Evolutionary conservation across 1,140 invertebrate genomes (phyloP), one percentile per base, ranked within the genome.

Genomic region (Heliconius congener): DNA sequence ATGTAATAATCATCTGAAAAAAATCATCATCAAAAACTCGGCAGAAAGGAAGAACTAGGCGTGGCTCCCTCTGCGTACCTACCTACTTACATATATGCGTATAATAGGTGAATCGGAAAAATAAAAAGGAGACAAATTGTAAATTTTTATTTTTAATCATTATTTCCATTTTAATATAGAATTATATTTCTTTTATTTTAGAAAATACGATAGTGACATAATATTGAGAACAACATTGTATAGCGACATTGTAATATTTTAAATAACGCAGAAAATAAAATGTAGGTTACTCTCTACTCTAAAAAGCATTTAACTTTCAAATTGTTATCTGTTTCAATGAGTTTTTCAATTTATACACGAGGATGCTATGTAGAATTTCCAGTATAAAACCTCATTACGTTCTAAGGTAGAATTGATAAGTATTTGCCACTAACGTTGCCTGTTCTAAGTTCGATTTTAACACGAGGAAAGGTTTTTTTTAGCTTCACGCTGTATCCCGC

Each of bases 101-200:
- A 30, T 30, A 30, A 30, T 30, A 34, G 34, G 34, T 4, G 2
- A 5, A 4, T 0, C 0, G 0, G 34, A 46, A 13, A 46, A 46
- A 46, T 46, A 46, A 46, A 3, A 3, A 46, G 4, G 3, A 13
- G 13, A 46, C 0, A 13, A 46, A 42, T 11, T 42, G 9, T 42
- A 46, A 8, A 13, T 11, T 8, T 8, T 4, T 46, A 13, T 13
- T 46, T 46, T 11, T 46, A 13, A 46, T 46, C 13, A 57, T 57
- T 57, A 23, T 57, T 57, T n/a, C 55, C n/a, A 66, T 66, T 66
- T 66, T 66, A 66, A 16, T 66, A 66, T 60, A 60, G 5, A 19
- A 0, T n/a, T 66, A 30, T 30, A 30, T 60, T 60, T 11, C 8
- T 27, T 66, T 66, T 11, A 13, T 30, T 27, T 3, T 30, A 66